These are phyloP conservation scores for Cephus rjabovi DNA, from an alignment of 2,888 invertebrate genomes.

Conservation along the genomic window DNA sequence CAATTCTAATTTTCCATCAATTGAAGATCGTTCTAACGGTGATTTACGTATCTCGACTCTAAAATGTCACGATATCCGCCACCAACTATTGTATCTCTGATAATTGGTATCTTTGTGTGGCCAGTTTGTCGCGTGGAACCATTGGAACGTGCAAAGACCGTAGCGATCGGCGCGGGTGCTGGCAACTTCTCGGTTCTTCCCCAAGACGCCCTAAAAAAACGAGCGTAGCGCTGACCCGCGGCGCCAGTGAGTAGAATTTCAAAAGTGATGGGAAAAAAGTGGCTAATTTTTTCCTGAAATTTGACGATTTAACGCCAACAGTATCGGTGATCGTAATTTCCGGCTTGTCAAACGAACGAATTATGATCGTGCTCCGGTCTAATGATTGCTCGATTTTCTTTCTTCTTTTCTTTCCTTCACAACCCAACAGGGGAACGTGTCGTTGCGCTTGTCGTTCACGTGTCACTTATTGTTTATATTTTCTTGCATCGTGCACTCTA, in stretches of 20 bases:
- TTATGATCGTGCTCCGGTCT: slow-evolving; percentile 27
- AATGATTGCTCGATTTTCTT: slow-evolving; percentile 13
- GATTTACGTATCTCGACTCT: neutral
- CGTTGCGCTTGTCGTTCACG: neutral
- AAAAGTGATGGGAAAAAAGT: neutral
- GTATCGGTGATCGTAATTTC: neutral
- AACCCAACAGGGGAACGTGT: slow-evolving; percentile 10
- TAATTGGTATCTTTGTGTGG: slow-evolving; percentile 48
- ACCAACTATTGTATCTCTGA: slow-evolving; percentile 21
- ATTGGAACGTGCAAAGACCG: slow-evolving; percentile 54
- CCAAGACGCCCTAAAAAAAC: slow-evolving; percentile 51
- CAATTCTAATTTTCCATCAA: neutral
- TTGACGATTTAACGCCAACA: neutral
- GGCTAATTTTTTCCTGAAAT: neutral
- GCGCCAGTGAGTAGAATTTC: slow-evolving; percentile 58
- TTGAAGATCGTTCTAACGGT: neutral
- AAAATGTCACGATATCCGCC: neutral
- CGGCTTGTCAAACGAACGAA: slow-evolving; percentile 57
- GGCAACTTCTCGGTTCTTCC: slow-evolving; percentile 55
- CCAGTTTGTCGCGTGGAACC: slow-evolving; percentile 60
- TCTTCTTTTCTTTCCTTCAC: slow-evolving; percentile 9
- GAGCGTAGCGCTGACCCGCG: slow-evolving; percentile 50
- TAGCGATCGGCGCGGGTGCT: slow-evolving; percentile 56
- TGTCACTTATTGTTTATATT: neutral
- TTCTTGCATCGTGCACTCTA: neutral